These are phyloP conservation scores for Asobara japonica DNA, from an alignment of 1,140 invertebrate genomes.

Conservation along the genomic window DNA sequence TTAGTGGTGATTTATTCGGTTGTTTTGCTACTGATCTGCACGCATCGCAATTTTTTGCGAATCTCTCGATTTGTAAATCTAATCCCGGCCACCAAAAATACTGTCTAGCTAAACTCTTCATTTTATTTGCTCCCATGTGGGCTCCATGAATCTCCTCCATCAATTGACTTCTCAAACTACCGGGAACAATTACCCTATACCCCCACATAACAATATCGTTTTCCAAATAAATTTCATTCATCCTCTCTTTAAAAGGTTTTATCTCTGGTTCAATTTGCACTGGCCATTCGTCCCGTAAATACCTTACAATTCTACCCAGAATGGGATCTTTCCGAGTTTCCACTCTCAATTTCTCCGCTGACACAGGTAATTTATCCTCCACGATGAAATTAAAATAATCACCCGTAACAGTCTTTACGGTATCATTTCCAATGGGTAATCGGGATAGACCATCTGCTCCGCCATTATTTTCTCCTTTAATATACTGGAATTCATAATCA, in stretches of 20 bases:
- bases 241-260: neutral
- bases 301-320: constrained; percentile 15
- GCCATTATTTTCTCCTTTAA: constrained; percentile 38
- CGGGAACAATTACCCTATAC: constrained; percentile 49
- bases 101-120: constrained; percentile 54
- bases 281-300: constrained; percentile 27
- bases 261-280: too few species aligned
- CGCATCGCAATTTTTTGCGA: constrained; percentile 37
- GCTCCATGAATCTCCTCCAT: constrained; percentile 50
- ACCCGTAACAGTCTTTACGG: neutral
- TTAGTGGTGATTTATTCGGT: constrained; percentile 31
- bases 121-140: constrained; percentile 53
- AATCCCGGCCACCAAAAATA: constrained; percentile 59
- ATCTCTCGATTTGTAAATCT: constrained; percentile 52
- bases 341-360: constrained; percentile 25
- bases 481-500: constrained; percentile 42
- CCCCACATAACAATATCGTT: constrained; percentile 48
- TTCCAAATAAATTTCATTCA: constrained; percentile 42
- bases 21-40: constrained; percentile 39
- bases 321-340: constrained; percentile 20
- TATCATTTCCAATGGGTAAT: constrained; percentile 36
- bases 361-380: constrained; percentile 33
- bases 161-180: constrained; percentile 39
- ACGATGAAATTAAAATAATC: constrained; percentile 37
- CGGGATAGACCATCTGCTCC: constrained; percentile 46